Evolutionary conservation across 2,797 vertebrate genomes (phyloP), one percentile per base, ranked within the genome.

Genomic region (Chrysocyon brachyurus): DNA sequence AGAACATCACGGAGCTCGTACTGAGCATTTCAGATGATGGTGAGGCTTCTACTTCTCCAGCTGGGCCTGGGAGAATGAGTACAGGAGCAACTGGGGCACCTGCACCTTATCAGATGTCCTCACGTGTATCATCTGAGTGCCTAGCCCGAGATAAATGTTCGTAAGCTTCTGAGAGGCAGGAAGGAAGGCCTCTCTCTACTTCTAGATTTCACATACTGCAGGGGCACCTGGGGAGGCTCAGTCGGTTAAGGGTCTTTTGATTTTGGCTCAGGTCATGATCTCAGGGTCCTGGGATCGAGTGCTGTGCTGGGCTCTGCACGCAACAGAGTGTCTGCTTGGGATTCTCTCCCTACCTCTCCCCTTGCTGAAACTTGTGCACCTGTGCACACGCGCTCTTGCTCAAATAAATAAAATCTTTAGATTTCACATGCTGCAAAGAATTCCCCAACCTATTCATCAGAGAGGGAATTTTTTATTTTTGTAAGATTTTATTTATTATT

Each of bases 71-170:
- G n/a, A 36, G 33, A 52, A 17, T 1, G 21, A 14, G 22, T 14
- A 6, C 9, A 33, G 0, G 33, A 77, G 77, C 46, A 14, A 19
- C 0, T 5, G 52, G 33, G 26, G n/a, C 49, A 21, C 9, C 54
- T 31, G 4, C 5, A 6, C 5, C 0, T 6, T 2, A 14, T 28
- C 56, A 28, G 14, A 4, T 3, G 4, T 12, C 33, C n/a, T 4
- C 22, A 0, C 4, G 12, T 2, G 16, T 5, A 12, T 0, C 0
- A 4, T 21, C 26, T 46, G 22, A 40, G 3, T 31, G 72, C 21
- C 61, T 11, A 75, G 85, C 40, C 61, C 33, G 8, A 19, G 36
- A 7, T 22, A 4, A 31, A 1, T 5, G 2, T 12, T 52, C n/a
- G 19, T 36, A 8, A 28, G 21, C 57, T 81, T 56, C 0, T 73